Evolutionary conservation across 35 echinoderm and acorn worm species (phyloP), one percentile per base, ranked within the genome.

Genomic region (Ophiothrix spiculata): DNA sequence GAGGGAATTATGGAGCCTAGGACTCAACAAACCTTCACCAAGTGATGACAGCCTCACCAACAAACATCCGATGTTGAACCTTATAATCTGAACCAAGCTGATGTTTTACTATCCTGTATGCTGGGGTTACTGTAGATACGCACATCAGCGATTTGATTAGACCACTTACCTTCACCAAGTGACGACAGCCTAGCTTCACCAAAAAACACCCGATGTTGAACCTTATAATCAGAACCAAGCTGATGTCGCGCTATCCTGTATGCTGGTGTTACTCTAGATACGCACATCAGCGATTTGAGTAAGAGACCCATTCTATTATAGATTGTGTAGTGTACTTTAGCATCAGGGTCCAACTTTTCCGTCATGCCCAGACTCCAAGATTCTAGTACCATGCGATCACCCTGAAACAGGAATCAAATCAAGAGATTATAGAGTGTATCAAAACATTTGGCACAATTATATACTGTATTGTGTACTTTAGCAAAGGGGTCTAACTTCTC

Each of bases 351-450:
- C 29, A 54, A 42, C 1, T 36, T 83, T 10, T 99, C 96, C 31
- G 56, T 94, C 8, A 94, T 78, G 21, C 77, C 87, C 33, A 99
- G 37, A 80, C 83, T 93, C 96, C 96, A 99, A 12, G 92, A 91
- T 37, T 99, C 96, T 10, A 98, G 89, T 0, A 99, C 83, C 96
- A 99, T 99, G 75, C 82, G 88, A 60, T 99, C 96, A 19, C 96
- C 96, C 95, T 98, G n/a, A n/a, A n/a, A n/a, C n/a, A n/a, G n/a
- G n/a, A n/a, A n/a, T n/a, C n/a, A n/a, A n/a, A n/a, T n/a, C n/a
- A n/a, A n/a, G n/a, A n/a, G n/a, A n/a, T n/a, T n/a, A n/a, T n/a
- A n/a, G n/a, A n/a, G n/a, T n/a, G n/a, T n/a, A n/a, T n/a, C n/a
- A n/a, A n/a, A n/a, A n/a, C n/a, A n/a, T n/a, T n/a, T n/a, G n/a